Conservation (phyloP, 2,797 vertebrate species). For the Cetoscarus ocellatus region DNA sequence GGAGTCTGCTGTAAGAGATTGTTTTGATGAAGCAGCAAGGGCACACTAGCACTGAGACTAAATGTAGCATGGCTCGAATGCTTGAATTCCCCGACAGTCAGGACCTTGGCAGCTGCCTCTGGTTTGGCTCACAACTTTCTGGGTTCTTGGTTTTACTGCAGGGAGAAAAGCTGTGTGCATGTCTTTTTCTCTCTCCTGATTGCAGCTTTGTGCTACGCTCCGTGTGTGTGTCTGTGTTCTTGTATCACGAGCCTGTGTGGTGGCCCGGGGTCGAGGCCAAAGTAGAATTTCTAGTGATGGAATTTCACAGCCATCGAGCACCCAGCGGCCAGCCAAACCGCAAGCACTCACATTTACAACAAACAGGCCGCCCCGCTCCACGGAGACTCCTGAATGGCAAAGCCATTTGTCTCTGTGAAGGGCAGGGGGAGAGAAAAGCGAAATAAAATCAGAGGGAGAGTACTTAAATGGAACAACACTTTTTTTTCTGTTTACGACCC, state of each 20-base stretch:
- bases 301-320: slow-evolving; percentile 82
- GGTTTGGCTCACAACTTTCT: slow-evolving; percentile 68
- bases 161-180: slow-evolving; percentile 37
- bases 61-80: slow-evolving; percentile 73
- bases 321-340: slow-evolving; percentile 66
- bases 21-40: slow-evolving; percentile 77
- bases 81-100: slow-evolving; percentile 70
- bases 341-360: slow-evolving; percentile 86
- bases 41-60: slow-evolving; percentile 74
- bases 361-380: slow-evolving; percentile 73
- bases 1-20: slow-evolving; percentile 75
- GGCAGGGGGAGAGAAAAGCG: slow-evolving; percentile 76
- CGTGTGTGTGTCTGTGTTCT: slow-evolving; percentile 25
- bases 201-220: slow-evolving; percentile 45
- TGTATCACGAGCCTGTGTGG: slow-evolving; percentile 43
- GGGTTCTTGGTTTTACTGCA: slow-evolving; percentile 66
- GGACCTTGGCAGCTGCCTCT: slow-evolving; percentile 73
- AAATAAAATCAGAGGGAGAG: slow-evolving; percentile 80
- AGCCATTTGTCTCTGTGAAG: slow-evolving; percentile 88
- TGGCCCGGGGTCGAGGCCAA: slow-evolving; percentile 77
- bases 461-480: slow-evolving; percentile 70
- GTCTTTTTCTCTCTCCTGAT: slow-evolving; percentile 19
- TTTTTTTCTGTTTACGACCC: slow-evolving; percentile 88
- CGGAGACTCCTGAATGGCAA: slow-evolving; percentile 85
- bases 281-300: slow-evolving; percentile 84